Base-by-base conservation (phyloP, 2,888 invertebrate genomes). In the Masnerella sp. region DNA sequence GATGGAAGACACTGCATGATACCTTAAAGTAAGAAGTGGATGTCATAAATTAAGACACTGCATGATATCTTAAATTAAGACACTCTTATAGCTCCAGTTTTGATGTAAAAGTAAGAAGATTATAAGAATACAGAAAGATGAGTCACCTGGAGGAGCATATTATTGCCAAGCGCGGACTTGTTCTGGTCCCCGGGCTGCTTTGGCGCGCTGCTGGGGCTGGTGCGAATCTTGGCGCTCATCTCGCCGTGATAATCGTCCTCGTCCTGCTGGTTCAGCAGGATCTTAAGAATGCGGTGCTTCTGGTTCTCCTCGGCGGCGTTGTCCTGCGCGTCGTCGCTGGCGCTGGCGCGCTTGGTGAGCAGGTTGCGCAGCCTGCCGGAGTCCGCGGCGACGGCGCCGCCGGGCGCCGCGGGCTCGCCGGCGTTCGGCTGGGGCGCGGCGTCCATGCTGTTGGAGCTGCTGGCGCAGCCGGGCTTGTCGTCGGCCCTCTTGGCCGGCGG, bases 181-280 rank as follows among this genome's bases (percentile, higher is more conserved):
- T 83, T 87, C 85, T 77, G 87, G 14, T 88, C 89, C 56, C 84
- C 81, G 32, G 82, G 81, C 5, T 78, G 14, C 61, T 85, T 83
- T n/a, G 83, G 81, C 25, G 75, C 78, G 56, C 78, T 80, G 64
- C 83, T 72, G 52, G 88, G 86, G 69, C 84, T 79, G 78, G 89
- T 83, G 65, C 90, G 83, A 83, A 89, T 79, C 80, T 87, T 88
- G 73, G 86, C 84, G 77, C 83, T 88, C 67, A 90, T 88, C 69
- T 88, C 88, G 56, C 85, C 88, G 85, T 88, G 87, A 70, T 88
- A 90, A 47, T 91, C 91, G 52, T 91, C 91, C 43, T 90, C 90
- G 78, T 93, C 93, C 59, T 90, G 91, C 82, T 92, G 91, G 82
- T 92, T 92, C 76, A 93, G 88, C 83, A 93, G 85, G 70, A 90